Evolutionary conservation across 92 coral and sea anemone species (phyloP).

Genomic region (Meandrina meandrites): DNA sequence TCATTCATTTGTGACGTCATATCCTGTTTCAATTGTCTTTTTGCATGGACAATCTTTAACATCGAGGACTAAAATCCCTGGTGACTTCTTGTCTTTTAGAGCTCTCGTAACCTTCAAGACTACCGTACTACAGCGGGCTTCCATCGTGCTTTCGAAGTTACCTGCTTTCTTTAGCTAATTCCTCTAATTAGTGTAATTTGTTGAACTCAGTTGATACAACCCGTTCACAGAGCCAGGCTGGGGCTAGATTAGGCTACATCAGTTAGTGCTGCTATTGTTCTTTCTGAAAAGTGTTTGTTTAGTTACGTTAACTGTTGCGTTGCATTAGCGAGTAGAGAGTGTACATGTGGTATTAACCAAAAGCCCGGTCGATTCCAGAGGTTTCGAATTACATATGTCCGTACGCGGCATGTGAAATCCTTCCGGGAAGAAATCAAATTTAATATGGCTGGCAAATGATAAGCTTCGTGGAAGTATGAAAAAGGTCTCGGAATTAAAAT

Average conservation of each 20-base stretch:
- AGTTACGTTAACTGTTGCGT: no score
- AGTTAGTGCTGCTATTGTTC: no score
- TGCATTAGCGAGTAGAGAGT: no score
- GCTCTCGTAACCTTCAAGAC: not conserved
- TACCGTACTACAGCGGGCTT: not conserved
- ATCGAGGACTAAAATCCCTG: not conserved
- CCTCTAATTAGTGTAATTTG: no score
- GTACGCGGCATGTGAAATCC: not conserved
- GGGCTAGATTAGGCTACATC: no score
- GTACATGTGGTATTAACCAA: no score
- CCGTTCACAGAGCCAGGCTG: no score
- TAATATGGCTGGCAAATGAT: not conserved
- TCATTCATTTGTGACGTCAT: not conserved
- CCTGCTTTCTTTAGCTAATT: not conserved
- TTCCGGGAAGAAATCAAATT: no score
- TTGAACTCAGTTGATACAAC: no score
- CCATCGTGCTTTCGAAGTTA: not conserved
- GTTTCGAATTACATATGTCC: not conserved
- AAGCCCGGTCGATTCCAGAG: not conserved
- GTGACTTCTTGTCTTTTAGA: not conserved
- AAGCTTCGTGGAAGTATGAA: not conserved
- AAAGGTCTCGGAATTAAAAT: not conserved
- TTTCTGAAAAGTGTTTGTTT: no score
- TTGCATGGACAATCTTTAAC: not conserved
- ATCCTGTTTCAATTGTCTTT: not conserved